These are phyloP conservation scores for Cyclina sinensis DNA, from an alignment of 1,140 invertebrate species.

Conservation along the genomic window DNA sequence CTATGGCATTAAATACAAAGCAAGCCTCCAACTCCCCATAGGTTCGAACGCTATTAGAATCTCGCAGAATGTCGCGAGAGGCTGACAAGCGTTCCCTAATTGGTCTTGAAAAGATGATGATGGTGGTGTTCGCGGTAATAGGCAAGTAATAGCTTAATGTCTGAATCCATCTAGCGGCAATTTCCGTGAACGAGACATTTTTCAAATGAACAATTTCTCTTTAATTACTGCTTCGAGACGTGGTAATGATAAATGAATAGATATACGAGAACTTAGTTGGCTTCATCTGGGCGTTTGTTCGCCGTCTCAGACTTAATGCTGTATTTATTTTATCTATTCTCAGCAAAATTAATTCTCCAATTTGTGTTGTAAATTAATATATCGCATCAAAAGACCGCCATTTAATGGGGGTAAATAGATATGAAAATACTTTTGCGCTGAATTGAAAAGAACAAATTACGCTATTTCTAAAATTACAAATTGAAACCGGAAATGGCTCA, in stretches of 20 bases:
- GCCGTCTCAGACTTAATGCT: constrained; percentile 23
- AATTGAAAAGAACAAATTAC: constrained; percentile 22
- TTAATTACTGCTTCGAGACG: constrained; percentile 57
- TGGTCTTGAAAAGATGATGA: constrained; percentile 62
- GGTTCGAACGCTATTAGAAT: constrained; percentile 46
- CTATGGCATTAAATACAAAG: constrained; percentile 61
- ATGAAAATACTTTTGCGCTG: constrained; percentile 19
- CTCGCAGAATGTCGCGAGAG: constrained; percentile 28
- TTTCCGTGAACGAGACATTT: constrained; percentile 62
- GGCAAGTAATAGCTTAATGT: constrained; percentile 67
- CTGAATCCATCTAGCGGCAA: constrained; percentile 55
- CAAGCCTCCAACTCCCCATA: constrained; percentile 34
- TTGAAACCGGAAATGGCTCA: constrained; percentile 21
- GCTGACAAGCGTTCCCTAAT: constrained; percentile 64
- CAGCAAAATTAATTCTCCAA: constrained; percentile 53
- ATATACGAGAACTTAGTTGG: constrained; percentile 50
- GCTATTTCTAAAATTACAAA: not conserved
- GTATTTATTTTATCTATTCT: constrained; percentile 61
- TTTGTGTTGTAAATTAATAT: constrained; percentile 56
- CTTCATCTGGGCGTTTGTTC: constrained; percentile 26
- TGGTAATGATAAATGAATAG: constrained; percentile 62
- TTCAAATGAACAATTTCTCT: constrained; percentile 66
- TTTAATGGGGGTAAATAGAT: constrained; percentile 37
- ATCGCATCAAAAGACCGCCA: constrained; percentile 18
- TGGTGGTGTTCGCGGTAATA: constrained; percentile 48